Evolutionary conservation across 1,140 invertebrate species (phyloP).

Genomic region (Bombyx mori): DNA sequence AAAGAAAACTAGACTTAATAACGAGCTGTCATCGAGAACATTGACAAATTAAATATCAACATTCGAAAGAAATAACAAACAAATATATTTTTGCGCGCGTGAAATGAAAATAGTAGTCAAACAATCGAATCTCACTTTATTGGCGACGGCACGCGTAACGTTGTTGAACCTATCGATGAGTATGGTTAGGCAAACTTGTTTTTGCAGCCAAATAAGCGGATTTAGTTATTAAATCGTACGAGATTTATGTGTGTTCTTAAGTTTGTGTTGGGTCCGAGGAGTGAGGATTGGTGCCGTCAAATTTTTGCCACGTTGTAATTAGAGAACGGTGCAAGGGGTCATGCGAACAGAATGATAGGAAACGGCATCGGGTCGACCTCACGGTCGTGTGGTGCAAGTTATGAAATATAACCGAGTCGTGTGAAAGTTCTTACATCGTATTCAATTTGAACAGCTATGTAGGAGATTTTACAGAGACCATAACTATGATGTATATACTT

Average conservation of each 20-base stretch:
- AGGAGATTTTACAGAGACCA: no score
- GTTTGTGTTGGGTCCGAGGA: slow-evolving; percentile 4
- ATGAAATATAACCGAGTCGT: slow-evolving; percentile 1
- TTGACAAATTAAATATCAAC: slow-evolving; percentile 58
- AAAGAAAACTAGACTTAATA: slow-evolving; percentile 17
- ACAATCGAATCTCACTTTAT: no score
- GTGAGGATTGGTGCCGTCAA: slow-evolving; percentile 29
- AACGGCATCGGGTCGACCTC: slow-evolving; percentile 26
- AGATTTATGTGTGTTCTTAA: not conserved
- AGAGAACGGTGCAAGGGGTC: slow-evolving; percentile 48
- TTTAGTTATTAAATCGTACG: not conserved
- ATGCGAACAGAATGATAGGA: slow-evolving; percentile 56
- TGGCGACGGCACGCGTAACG: no score
- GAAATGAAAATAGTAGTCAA: no score
- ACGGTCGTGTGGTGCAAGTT: slow-evolving; percentile 19
- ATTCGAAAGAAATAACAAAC: slow-evolving; percentile 12
- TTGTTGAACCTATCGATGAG: no score
- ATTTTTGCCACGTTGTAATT: slow-evolving; percentile 43
- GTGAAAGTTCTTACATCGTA: not conserved
- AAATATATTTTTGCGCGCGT: not conserved
- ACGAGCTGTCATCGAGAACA: slow-evolving; percentile 46
- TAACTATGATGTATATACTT: no score
- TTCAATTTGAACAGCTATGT: no score
- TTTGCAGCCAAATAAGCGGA: not conserved
- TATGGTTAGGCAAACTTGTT: not conserved